phyloP scores from a whole-genome alignment of 1,140 invertebrate species.

The Drosophila jambulina region DNA sequence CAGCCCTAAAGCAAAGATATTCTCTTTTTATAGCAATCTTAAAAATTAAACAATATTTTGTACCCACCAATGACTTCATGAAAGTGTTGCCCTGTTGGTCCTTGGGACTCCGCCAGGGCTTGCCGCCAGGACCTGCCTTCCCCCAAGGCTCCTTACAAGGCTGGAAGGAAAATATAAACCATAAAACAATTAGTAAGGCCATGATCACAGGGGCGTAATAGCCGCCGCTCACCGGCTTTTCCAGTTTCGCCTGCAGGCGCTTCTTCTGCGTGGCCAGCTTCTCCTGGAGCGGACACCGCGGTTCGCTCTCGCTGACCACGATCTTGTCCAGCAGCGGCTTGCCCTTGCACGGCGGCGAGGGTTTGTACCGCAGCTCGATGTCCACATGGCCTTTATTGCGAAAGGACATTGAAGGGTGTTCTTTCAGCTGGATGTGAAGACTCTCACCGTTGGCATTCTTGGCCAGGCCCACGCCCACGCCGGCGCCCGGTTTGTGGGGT shows the following conservation, averaged over 20 bases:
- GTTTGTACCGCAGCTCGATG: constrained; percentile 86
- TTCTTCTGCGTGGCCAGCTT: constrained; percentile 67
- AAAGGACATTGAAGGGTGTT: constrained; percentile 86
- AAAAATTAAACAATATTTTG: too few relatives aligned
- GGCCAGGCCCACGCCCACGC: constrained; percentile 64
- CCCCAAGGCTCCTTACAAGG: constrained; percentile 86
- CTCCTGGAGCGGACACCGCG: constrained; percentile 60
- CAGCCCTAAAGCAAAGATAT: constrained; percentile 59
- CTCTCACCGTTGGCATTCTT: constrained; percentile 80
- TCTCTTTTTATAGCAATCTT: too few relatives aligned
- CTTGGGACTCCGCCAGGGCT: constrained; percentile 87
- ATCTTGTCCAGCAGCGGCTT: constrained; percentile 85
- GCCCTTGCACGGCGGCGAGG: constrained; percentile 75
- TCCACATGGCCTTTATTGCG: constrained; percentile 86
- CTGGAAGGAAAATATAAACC: constrained; percentile 16
- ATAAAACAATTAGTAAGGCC: constrained; percentile 31
- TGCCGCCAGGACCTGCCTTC: constrained; percentile 87
- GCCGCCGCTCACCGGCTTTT: constrained; percentile 81
- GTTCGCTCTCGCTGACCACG: constrained; percentile 75
- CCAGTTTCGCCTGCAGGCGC: constrained; percentile 67
- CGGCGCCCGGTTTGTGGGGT: constrained; percentile 45
- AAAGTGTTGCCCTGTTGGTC: constrained; percentile 87
- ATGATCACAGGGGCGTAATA: constrained; percentile 31
- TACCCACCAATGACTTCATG: constrained; percentile 88
- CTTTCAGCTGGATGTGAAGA: constrained; percentile 84